Conservation (phyloP, 23 tunicate genomes). For the Clavelina lepadiformis region DNA sequence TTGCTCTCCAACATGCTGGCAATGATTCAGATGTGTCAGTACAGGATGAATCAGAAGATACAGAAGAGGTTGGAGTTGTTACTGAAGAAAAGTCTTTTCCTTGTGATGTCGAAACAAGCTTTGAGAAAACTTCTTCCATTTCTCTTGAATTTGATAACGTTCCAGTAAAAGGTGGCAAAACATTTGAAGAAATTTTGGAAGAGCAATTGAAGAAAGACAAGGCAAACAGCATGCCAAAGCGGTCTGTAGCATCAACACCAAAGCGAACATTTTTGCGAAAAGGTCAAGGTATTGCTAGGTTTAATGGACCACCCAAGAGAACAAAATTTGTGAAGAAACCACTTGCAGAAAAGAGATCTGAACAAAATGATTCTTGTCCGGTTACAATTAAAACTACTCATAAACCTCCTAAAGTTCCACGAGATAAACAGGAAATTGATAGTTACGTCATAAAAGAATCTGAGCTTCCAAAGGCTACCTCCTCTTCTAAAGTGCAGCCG, state of each 20-base stretch:
- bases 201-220: constrained; percentile 48
- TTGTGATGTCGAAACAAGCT: constrained; percentile 21
- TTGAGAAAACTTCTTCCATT: constrained; percentile 19
- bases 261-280: constrained; percentile 72
- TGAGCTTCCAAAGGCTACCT: not conserved
- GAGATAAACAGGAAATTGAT: not conserved
- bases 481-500: too few species aligned
- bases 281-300: constrained; percentile 91
- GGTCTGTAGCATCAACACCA: constrained; percentile 25
- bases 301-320: constrained; percentile 75
- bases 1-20: not conserved
- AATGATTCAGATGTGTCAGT: not conserved
- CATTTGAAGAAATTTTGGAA: constrained; percentile 80
- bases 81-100: not conserved
- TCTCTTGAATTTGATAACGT: constrained; percentile 53
- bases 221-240: not conserved
- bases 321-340: constrained; percentile 34
- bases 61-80: not conserved
- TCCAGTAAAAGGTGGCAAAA: constrained; percentile 56
- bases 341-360: not conserved
- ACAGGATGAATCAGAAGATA: not conserved
- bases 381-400: not conserved
- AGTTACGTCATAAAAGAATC: not conserved
- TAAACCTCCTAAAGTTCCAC: not conserved
- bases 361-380: not conserved